A percentile compares a stretch with the other conserved stretches of the same genome.
Conservation (phyloP, 2,888 invertebrate genomes). For the Pammene aurita region DNA sequence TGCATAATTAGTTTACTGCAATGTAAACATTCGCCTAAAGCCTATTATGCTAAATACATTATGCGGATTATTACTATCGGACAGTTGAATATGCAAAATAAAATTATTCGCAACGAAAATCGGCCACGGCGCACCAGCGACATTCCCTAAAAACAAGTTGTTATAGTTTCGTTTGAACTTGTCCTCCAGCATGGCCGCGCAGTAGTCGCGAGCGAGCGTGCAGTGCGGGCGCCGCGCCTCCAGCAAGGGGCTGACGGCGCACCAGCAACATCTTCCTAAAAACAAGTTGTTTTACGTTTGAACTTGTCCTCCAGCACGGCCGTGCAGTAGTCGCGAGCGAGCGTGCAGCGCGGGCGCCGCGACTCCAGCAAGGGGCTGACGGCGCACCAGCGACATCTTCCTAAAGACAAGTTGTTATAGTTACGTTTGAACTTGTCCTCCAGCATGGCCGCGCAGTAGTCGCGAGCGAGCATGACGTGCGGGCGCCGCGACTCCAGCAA, state of each 20-base stretch:
- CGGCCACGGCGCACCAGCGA: constrained; percentile 81
- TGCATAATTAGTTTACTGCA: too few relatives aligned
- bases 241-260: constrained; percentile 87
- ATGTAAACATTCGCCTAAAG: too few relatives aligned
- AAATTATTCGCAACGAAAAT: too few relatives aligned
- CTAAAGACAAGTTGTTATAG: too few relatives aligned
- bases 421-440: constrained; percentile 84
- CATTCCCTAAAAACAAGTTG: background rate
- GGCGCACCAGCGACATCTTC: too few relatives aligned
- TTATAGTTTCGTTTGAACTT: constrained; percentile 82
- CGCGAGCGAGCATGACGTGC: constrained; percentile 88
- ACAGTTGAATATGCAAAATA: too few relatives aligned
- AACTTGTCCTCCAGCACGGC: background rate
- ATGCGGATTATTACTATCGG: too few relatives aligned
- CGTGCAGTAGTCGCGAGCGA: constrained; percentile 79
- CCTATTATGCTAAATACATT: too few relatives aligned
- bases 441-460: too few relatives aligned
- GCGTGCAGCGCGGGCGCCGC: constrained; percentile 85
- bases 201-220: constrained; percentile 84
- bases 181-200: too few relatives aligned
- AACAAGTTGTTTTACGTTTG: background rate
- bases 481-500: constrained; percentile 87
- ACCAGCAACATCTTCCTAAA: constrained; percentile 40
- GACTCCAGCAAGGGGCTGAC: constrained; percentile 88
- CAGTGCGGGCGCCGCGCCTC: constrained; percentile 88